Evolutionary conservation across 92 coral and sea anemone genomes (phyloP).

Genomic region (Palythoa grandiflora): DNA sequence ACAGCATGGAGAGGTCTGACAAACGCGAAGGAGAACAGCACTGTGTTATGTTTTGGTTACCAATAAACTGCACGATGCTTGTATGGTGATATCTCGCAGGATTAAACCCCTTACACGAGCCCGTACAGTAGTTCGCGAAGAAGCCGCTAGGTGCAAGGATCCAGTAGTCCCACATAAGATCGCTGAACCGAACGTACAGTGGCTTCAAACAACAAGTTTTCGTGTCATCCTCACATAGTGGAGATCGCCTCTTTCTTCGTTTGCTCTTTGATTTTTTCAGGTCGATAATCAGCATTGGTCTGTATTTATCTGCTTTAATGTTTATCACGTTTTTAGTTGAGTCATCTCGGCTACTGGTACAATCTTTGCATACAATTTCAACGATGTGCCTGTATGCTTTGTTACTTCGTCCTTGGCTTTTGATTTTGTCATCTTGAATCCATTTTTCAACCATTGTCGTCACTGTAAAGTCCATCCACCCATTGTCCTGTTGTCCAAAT

Average conservation of each 20-base stretch:
- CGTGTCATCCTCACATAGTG: slow-evolving; percentile 52
- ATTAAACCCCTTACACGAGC: slow-evolving; percentile 60
- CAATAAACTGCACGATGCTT: slow-evolving; percentile 53
- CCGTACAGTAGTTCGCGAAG: slow-evolving; percentile 73
- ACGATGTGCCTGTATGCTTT: slow-evolving; percentile 34
- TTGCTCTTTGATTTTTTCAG: slow-evolving; percentile 46
- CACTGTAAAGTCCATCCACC: slow-evolving; percentile 60
- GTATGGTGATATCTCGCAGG: slow-evolving; percentile 53
- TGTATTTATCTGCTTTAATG: slow-evolving; percentile 54
- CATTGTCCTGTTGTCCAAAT: slow-evolving; percentile 33
- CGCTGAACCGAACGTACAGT: slow-evolving; percentile 63
- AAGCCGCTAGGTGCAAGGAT: slow-evolving; percentile 69
- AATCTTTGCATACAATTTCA: slow-evolving; percentile 64
- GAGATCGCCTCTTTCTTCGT: slow-evolving; percentile 49
- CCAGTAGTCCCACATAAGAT: slow-evolving; percentile 81
- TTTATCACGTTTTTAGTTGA: slow-evolving; percentile 43
- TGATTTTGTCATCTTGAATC: slow-evolving; percentile 47
- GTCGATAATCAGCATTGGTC: slow-evolving; percentile 73
- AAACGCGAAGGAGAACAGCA: slow-evolving; percentile 78
- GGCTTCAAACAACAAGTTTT: slow-evolving; percentile 64
- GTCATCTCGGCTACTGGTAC: neutral
- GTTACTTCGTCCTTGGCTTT: slow-evolving; percentile 35
- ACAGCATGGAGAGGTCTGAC: slow-evolving; percentile 66
- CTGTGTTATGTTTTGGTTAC: slow-evolving; percentile 38
- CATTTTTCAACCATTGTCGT: slow-evolving; percentile 53